A percentile compares a stretch with the other conserved stretches of the same genome.
Evolutionary conservation across 1,140 invertebrate genomes (phyloP).

Genomic region (Archivesica marissinica): DNA sequence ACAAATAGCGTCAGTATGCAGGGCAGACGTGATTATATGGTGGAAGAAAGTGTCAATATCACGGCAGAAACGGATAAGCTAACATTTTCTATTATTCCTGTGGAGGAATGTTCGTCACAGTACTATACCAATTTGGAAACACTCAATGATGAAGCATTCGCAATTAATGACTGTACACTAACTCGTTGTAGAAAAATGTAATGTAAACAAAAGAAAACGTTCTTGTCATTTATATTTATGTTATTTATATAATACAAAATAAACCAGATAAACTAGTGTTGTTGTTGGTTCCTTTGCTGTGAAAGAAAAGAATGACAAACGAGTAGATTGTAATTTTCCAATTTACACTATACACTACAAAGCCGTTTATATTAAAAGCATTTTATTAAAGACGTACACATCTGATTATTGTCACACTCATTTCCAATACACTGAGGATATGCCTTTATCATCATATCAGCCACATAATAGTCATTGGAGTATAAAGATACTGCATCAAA

Average conservation of each 20-base stretch:
- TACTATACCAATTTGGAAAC: not conserved
- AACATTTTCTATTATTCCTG: not conserved
- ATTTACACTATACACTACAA: no score
- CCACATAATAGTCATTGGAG: not conserved
- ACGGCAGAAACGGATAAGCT: no score
- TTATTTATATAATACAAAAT: not conserved
- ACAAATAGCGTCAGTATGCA: no score
- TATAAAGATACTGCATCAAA: not conserved
- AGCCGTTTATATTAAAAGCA: no score
- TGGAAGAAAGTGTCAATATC: no score
- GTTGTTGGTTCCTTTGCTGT: no score
- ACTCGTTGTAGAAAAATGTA: slow-evolving; percentile 1
- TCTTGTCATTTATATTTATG: not conserved
- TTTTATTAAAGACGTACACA: not conserved
- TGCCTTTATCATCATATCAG: slow-evolving; percentile 6
- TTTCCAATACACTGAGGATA: not conserved
- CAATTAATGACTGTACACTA: not conserved
- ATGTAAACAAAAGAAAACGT: not conserved
- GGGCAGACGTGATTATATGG: no score
- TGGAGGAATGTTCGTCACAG: not conserved
- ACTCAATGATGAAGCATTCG: not conserved
- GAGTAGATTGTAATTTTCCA: no score
- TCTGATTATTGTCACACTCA: not conserved
- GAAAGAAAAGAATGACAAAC: no score
- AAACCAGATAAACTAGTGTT: no score